Percentiles rank a stretch among this genome's conserved stretches.
phyloP scores from a whole-genome alignment of 2,797 vertebrate species.

The Chlorospingus flavigularis region DNA sequence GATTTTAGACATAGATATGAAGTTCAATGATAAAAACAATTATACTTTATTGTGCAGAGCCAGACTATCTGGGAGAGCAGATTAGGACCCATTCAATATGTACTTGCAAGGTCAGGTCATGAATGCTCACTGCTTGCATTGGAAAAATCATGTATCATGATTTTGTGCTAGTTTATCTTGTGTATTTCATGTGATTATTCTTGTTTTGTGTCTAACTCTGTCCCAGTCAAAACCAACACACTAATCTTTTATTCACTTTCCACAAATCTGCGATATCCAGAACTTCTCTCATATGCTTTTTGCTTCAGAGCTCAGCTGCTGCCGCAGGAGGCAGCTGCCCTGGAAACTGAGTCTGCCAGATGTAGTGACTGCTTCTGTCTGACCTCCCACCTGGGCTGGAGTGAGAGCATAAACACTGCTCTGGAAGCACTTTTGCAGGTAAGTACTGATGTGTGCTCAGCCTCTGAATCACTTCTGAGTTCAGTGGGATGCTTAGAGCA shows the following conservation, averaged over 20 bases:
- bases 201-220: background rate
- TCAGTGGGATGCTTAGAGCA: accelerated
- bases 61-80: background rate
- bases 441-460: background rate
- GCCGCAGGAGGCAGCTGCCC: background rate
- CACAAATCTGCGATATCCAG: background rate
- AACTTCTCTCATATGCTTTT: background rate
- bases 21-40: background rate
- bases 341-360: background rate
- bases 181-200: background rate
- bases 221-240: background rate
- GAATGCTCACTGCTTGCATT: background rate
- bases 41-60: background rate
- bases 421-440: background rate
- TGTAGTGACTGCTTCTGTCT: background rate
- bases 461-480: background rate
- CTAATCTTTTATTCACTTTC: background rate
- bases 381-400: background rate
- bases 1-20: background rate
- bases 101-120: background rate
- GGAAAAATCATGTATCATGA: background rate
- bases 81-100: background rate
- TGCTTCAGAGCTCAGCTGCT: background rate
- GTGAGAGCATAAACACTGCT: background rate
- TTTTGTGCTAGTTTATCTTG: background rate